Percentiles rank a stretch among this genome's conserved stretches.
Evolutionary conservation across 1,140 invertebrate species (phyloP).

Genomic region (Potamilus streckersoni): DNA sequence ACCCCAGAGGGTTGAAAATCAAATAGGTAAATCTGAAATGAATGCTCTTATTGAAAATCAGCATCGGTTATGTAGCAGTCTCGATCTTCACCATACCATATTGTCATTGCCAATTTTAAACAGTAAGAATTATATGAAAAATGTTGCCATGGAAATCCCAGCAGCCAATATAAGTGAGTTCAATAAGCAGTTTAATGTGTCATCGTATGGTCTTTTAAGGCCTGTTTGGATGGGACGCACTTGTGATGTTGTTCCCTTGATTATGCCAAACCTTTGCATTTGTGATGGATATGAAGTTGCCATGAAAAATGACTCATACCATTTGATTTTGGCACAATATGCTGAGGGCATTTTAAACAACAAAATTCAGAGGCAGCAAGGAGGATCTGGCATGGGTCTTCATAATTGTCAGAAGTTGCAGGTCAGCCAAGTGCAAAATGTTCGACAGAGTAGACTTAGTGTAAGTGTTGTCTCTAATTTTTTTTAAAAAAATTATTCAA

Average conservation of each 20-base stretch:
- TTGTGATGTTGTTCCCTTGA: constrained; percentile 53
- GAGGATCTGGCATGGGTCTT: constrained; percentile 22
- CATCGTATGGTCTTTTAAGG: constrained; percentile 44
- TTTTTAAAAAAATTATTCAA: too few relatives aligned
- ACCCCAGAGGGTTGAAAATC: constrained; percentile 34
- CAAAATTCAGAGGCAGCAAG: constrained; percentile 50
- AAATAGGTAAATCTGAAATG: constrained; percentile 34
- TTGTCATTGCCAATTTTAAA: constrained; percentile 17
- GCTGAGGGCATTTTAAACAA: constrained; percentile 59
- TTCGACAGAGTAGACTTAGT: constrained; percentile 26
- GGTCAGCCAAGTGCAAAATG: constrained; percentile 34
- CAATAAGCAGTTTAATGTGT: constrained; percentile 32
- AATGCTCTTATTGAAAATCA: constrained; percentile 44
- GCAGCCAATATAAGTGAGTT: constrained; percentile 9
- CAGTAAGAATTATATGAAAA: not conserved
- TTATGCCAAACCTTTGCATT: constrained; percentile 62
- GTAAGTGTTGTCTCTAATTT: constrained; percentile 19
- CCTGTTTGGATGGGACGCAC: constrained; percentile 42
- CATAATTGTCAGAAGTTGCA: constrained; percentile 38
- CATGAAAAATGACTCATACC: constrained; percentile 30
- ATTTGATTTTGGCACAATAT: constrained; percentile 54
- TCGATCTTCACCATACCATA: constrained; percentile 54
- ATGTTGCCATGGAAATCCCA: not conserved
- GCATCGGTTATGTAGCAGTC: constrained; percentile 41
- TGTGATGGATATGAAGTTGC: constrained; percentile 56